phyloP scores from a whole-genome alignment of 2,113 vertebrate genomes.

The Larimichthys crocea region DNA sequence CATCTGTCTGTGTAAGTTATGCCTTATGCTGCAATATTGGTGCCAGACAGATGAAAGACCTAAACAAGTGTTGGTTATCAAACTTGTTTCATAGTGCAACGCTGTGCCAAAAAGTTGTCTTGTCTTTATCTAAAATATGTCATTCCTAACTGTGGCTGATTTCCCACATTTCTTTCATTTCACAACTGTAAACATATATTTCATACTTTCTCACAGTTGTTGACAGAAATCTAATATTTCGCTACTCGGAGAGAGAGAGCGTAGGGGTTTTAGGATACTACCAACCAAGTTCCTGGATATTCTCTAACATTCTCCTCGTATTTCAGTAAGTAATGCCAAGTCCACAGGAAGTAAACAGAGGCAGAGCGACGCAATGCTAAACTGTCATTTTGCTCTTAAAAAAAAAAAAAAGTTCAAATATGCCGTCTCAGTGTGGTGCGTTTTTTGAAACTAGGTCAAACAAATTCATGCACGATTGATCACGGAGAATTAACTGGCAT shows the following conservation, averaged over 20 bases:
- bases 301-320: neutral
- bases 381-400: conserved; percentile 6
- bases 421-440: conserved; percentile 34
- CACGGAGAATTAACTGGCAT: conserved; percentile 68
- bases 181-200: neutral
- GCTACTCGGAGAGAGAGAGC: neutral
- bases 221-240: neutral
- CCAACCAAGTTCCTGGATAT: neutral
- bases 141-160: neutral
- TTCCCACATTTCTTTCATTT: neutral
- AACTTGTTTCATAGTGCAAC: neutral
- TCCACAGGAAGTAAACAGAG: neutral
- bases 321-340: neutral
- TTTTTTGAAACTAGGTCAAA: conserved; percentile 78
- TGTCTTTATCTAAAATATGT: too few relatives aligned
- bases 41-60: neutral
- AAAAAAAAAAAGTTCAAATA: conserved; percentile 9
- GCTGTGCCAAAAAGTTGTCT: neutral
- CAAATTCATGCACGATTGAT: conserved; percentile 75
- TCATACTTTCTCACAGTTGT: conserved; percentile 7
- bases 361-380: neutral
- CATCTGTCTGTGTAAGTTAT: neutral
- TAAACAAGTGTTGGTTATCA: neutral
- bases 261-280: neutral
- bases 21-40: too few relatives aligned